Evolutionary conservation across 2,113 vertebrate genomes (phyloP).

Genomic region (Solenodon paradoxus): DNA sequence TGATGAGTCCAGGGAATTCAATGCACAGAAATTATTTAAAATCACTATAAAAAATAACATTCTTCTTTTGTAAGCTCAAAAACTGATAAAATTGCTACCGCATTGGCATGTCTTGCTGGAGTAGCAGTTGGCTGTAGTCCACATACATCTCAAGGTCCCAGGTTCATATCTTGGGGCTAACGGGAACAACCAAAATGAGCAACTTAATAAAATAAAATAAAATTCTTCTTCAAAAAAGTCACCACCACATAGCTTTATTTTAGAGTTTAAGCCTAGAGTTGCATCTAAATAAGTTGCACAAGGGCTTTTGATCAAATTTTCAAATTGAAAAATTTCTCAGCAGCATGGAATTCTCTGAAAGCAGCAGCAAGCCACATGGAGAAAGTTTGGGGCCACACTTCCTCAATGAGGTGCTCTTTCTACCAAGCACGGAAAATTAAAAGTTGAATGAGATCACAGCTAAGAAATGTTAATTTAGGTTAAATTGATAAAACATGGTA

Average conservation of each 20-base stretch:
- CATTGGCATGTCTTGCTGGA: too few relatives aligned
- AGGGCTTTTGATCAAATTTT: background rate
- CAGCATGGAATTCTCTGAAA: background rate
- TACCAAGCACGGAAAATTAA: background rate
- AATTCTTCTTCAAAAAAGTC: too few relatives aligned
- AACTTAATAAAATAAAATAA: too few relatives aligned
- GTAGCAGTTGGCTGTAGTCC: too few relatives aligned
- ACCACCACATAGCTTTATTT: background rate
- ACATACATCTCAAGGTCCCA: too few relatives aligned
- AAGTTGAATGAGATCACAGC: background rate
- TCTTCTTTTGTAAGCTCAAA: background rate
- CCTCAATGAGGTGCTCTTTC: background rate
- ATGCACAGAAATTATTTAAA: background rate
- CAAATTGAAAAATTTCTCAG: background rate
- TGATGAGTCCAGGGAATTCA: background rate
- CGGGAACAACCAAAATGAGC: too few relatives aligned
- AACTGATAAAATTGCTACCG: background rate
- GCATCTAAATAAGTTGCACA: background rate
- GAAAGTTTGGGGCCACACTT: background rate
- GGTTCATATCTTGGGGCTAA: too few relatives aligned
- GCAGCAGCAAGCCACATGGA: background rate
- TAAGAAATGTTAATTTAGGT: background rate
- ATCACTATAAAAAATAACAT: background rate
- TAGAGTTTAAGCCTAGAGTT: background rate
- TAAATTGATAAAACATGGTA: constrained; percentile 38